Base-by-base conservation (phyloP, 2,797 vertebrate species). In the Myripristis jacobus region DNA sequence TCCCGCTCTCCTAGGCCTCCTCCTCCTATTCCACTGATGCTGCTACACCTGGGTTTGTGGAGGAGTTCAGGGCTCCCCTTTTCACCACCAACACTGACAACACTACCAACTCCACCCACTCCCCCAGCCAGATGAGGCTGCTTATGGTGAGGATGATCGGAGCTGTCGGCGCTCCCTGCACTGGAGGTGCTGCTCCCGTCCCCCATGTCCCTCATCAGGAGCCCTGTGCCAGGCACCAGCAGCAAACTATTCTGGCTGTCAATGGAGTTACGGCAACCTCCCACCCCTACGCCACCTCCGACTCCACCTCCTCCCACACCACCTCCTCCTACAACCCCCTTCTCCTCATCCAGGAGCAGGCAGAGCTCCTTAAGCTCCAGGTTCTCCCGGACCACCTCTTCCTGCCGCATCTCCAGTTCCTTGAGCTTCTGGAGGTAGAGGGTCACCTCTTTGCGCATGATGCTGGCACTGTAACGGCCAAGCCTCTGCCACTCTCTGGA, bases 361-460 rank as follows among this genome's bases (percentile, higher is more conserved):
- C 97, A 98, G 67, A 99, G 89, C 81, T 99, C 97, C 90, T 97
- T 98, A 77, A 99, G 94, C 87, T 98, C 97, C 93, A 96, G 73
- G 86, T 98, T 99, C 89, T 98, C 97, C 73, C 94, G 95, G 68
- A 99, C 93, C 19, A 99, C 95, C 78, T 98, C 97, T 60, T 98
- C 97, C 83, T 99, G 97, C 50, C 95, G 95, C 71, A 93, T 90
- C 89, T 99, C 97, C 88, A 99, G 90, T 72, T 99, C 97, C 77
- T 97, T 97, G 75, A 98, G 95, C 85, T 97, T 98, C 91, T 97
- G 97, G 60, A 98, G 91, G 81, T 98, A 98, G 4, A 98, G 92
- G 54, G 96, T 94, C 88, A 98, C 97, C 87, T 99, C 97, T 90
- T 98, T 98, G 86, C 98, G 97, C 97, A 99, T 97, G 80, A 98